Base-by-base conservation (phyloP, 37 sponge, comb jelly and placozoan species). In the Oopsacas minuta region DNA sequence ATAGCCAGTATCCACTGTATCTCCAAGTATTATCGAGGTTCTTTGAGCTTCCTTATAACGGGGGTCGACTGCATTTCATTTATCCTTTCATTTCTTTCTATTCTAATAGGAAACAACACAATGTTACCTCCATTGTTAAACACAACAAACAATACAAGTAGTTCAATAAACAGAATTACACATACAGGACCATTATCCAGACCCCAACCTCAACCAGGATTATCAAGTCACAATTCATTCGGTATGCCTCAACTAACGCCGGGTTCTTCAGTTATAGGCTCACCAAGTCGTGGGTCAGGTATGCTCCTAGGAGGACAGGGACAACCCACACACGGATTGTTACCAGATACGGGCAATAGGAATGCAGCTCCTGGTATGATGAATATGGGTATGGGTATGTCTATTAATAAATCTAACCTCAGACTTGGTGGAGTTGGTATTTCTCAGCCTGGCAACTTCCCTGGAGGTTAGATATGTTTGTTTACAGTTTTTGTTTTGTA, bases 371-470 rank as follows among this genome's bases (percentile, higher is more conserved):
- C 75, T 3, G 75, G 75, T 34, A 61, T 61, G 75, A 46, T 46
- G 51, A 46, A 17, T 17, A 61, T 61, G 7, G 30, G 30, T 3
- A 61, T 61, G 75, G 75, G 75, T 5, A 10, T 61, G 75, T n/a
- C 75, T 61, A 3, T 61, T 10, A 61, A 12, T 12, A 61, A 61
- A n/a, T 34, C 75, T 3, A 61, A 61, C 22, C 22, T 61, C 32
- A 61, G 75, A 61, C 28, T 61, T 7, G 75, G 75, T 3, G 75
- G 75, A 25, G 75, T 61, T 3, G 75, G 75, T 25, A 61, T 61
- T 32, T 61, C 75, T 3, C 75, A 61, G 30, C 75, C 75, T 61
- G 75, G 28, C 28, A 61, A 61, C 75, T 61, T 61, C 75, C 75
- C 75, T 25, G 75, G 75, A 61, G 75, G 75, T 61, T 20, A 25